Percentiles rank a stretch among this genome's conserved stretches.
These are phyloP conservation scores for Ara ararauna DNA, from an alignment of 2,797 vertebrate species.

Conservation along the genomic window DNA sequence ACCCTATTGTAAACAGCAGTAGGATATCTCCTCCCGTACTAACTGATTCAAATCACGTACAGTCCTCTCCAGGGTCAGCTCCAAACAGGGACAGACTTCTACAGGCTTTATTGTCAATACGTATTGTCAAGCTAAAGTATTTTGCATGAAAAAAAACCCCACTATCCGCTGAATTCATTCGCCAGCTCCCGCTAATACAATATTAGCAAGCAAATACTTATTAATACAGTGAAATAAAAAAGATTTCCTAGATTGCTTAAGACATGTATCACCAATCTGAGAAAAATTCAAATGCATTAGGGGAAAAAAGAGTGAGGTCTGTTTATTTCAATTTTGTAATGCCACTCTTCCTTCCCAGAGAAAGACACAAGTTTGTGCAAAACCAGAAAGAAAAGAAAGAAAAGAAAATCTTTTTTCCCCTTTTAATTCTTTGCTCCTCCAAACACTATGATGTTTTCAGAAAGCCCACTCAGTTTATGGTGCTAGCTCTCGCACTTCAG, in stretches of 20 bases:
- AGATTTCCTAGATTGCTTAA: background rate
- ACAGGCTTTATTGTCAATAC: slow-evolving; percentile 11
- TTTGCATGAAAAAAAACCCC: background rate
- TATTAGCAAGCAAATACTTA: background rate
- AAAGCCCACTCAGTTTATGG: background rate
- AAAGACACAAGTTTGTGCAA: background rate
- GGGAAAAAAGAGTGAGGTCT: background rate
- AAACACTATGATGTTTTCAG: background rate
- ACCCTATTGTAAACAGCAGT: slow-evolving; percentile 20
- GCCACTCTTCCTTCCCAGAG: background rate
- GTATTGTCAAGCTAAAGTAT: background rate
- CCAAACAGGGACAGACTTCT: background rate
- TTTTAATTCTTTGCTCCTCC: background rate
- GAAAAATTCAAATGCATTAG: background rate
- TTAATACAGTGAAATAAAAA: background rate
- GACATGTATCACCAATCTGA: background rate
- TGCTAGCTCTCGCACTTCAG: background rate
- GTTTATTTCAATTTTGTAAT: background rate
- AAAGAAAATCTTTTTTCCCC: no score
- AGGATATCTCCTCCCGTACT: slow-evolving; percentile 29
- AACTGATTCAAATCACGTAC: slow-evolving; percentile 37
- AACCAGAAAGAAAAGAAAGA: background rate
- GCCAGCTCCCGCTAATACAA: background rate
- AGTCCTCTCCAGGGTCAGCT: background rate
- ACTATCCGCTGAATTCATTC: background rate